Evolutionary conservation across 2,888 invertebrate genomes (phyloP).

Genomic region (Anthophora plumipes): DNA sequence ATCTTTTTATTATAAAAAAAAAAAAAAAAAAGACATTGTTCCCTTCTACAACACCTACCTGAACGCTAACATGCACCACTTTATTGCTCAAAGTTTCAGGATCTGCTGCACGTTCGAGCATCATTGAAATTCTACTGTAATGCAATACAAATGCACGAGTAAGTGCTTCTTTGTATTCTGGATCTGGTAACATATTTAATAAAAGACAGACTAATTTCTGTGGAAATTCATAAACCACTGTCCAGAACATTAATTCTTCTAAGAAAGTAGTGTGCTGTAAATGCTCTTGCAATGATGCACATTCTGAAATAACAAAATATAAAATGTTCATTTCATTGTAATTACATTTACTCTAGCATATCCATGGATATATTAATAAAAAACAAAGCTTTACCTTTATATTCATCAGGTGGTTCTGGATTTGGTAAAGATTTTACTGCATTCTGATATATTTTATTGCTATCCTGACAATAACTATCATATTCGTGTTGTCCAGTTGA

Average conservation of each 20-base stretch:
- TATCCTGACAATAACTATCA: slow-evolving; percentile 90
- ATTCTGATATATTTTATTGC: slow-evolving; percentile 91
- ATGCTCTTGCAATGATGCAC: slow-evolving; percentile 91
- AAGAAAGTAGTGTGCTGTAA: slow-evolving; percentile 93
- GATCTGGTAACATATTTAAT: slow-evolving; percentile 97
- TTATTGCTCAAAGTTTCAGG: slow-evolving; percentile 97
- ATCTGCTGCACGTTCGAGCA: slow-evolving; percentile 93
- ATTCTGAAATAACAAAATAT: slow-evolving; percentile 84
- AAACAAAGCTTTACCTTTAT: slow-evolving; percentile 86
- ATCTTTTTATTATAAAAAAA: neutral
- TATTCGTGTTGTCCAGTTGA: slow-evolving; percentile 87
- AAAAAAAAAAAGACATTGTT: neutral
- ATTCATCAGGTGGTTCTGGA: slow-evolving; percentile 90
- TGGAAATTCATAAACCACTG: slow-evolving; percentile 98
- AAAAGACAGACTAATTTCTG: slow-evolving; percentile 98
- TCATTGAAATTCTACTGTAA: slow-evolving; percentile 97
- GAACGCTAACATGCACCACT: slow-evolving; percentile 98
- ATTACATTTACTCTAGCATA: neutral
- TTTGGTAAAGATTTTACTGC: slow-evolving; percentile 93
- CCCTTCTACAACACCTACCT: slow-evolving; percentile 70
- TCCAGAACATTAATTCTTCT: slow-evolving; percentile 99
- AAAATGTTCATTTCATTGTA: neutral
- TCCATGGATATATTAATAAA: neutral
- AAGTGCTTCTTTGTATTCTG: slow-evolving; percentile 97
- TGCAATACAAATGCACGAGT: slow-evolving; percentile 98